These are phyloP conservation scores for Stramonita haemastoma DNA, from an alignment of 2,888 invertebrate species.

Conservation along the genomic window DNA sequence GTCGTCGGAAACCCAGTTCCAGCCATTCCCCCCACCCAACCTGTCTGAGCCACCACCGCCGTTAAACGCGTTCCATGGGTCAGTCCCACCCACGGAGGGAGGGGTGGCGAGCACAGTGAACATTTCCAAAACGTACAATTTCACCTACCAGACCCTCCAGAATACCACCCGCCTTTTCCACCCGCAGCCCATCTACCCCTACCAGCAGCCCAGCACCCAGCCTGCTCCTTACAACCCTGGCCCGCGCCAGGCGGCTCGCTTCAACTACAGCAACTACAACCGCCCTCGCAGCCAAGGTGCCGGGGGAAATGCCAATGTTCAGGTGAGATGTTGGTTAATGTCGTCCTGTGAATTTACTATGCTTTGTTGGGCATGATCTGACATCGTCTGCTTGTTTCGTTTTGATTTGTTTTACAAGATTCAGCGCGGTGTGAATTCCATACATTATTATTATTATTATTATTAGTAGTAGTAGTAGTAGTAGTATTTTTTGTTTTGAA, in stretches of 20 bases:
- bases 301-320: not conserved
- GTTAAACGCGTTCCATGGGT: not conserved
- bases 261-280: constrained; percentile 21
- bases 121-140: constrained; percentile 37
- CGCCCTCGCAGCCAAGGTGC: constrained; percentile 19
- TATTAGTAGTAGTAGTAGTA: too few species aligned
- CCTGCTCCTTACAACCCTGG: not conserved
- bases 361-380: not conserved
- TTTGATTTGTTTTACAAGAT: too few species aligned
- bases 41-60: constrained; percentile 12
- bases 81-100: not conserved
- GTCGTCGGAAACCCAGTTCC: not conserved
- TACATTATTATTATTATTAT: too few species aligned
- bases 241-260: not conserved
- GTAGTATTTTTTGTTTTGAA: too few species aligned
- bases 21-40: not conserved
- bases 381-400: not conserved
- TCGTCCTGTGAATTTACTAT: not conserved
- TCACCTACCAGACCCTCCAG: constrained; percentile 30
- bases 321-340: not conserved
- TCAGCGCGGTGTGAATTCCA: too few species aligned
- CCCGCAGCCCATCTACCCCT: constrained; percentile 29
- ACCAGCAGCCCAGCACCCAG: not conserved
- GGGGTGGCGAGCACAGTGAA: constrained; percentile 16
- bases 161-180: constrained; percentile 10